phyloP scores from a whole-genome alignment of 1,140 invertebrate species.

The Araneus ventricosus region DNA sequence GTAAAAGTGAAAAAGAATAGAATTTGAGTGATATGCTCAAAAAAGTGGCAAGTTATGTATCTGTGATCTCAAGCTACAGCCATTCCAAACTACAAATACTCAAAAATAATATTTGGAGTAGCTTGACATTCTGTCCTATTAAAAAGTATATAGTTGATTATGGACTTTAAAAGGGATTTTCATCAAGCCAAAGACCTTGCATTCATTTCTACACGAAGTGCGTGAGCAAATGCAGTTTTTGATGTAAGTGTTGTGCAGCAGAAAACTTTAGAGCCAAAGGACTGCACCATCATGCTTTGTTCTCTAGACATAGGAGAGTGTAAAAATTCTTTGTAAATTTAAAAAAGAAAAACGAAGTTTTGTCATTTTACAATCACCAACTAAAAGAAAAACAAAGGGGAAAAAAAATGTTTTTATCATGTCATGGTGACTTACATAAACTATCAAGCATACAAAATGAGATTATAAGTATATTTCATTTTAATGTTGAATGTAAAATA shows the following conservation, averaged over 20 bases:
- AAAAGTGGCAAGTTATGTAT: constrained; percentile 52
- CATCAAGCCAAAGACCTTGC: constrained; percentile 52
- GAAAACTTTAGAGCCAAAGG: constrained; percentile 31
- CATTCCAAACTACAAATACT: constrained; percentile 48
- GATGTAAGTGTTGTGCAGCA: constrained; percentile 51
- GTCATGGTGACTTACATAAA: constrained; percentile 41
- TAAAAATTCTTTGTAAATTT: constrained; percentile 56
- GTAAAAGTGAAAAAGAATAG: background rate
- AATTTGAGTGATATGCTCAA: constrained; percentile 35
- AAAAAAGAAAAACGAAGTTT: constrained; percentile 18
- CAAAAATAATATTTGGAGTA: constrained; percentile 30
- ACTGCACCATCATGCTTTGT: constrained; percentile 43
- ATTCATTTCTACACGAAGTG: constrained; percentile 31
- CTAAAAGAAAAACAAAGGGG: background rate
- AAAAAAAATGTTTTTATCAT: constrained; percentile 57
- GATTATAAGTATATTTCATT: constrained; percentile 66
- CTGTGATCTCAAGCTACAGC: constrained; percentile 63
- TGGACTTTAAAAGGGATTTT: constrained; percentile 9
- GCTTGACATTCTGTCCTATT: constrained; percentile 66
- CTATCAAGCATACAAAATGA: constrained; percentile 46
- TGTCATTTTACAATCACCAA: constrained; percentile 55
- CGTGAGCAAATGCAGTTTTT: constrained; percentile 22
- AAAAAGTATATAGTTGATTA: constrained; percentile 57
- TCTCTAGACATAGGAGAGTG: constrained; percentile 55
- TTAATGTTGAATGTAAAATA: constrained; percentile 64